phyloP scores from a whole-genome alignment of 1,140 invertebrate species.

The Octopus sinensis region DNA sequence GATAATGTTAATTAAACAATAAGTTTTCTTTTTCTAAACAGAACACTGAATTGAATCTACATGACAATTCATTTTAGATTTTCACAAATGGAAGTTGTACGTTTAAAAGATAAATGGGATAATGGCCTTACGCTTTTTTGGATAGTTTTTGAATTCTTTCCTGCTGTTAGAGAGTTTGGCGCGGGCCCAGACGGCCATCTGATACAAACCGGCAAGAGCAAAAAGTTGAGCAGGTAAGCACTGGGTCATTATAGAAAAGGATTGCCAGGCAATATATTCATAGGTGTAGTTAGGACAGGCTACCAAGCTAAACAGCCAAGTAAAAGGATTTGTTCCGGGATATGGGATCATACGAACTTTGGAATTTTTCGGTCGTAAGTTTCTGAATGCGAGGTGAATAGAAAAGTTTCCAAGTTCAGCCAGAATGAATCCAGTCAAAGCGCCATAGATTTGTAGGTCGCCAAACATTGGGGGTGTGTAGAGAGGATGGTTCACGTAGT shows the following conservation, averaged over 20 bases:
- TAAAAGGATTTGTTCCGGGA: conserved; percentile 86
- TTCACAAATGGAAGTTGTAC: too few species aligned
- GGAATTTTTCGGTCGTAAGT: conserved; percentile 80
- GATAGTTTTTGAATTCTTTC: conserved; percentile 96
- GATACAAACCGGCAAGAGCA: conserved; percentile 85
- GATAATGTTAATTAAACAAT: too few species aligned
- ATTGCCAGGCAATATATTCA: conserved; percentile 90
- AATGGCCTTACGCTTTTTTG: conserved; percentile 85
- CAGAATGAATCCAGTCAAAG: too few species aligned
- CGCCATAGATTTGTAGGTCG: too few species aligned
- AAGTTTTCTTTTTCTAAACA: too few species aligned
- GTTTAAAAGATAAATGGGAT: conserved; percentile 88
- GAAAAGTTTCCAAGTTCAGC: conserved; percentile 81
- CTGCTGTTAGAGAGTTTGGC: conserved; percentile 93
- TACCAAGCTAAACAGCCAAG: conserved; percentile 82
- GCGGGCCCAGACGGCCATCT: conserved; percentile 96
- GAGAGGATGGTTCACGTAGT: conserved; percentile 94
- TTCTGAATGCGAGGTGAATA: conserved; percentile 85
- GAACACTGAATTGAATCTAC: too few species aligned
- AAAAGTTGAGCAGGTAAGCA: conserved; percentile 88
- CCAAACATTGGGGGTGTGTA: conserved; percentile 70
- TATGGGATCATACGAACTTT: conserved; percentile 85
- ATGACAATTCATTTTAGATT: too few species aligned
- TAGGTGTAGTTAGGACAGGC: conserved; percentile 99
- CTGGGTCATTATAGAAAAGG: conserved; percentile 91